Evolutionary conservation across 2,797 vertebrate genomes (phyloP), one percentile per base, ranked within the genome.

Genomic region (Jordanella pulchra): DNA sequence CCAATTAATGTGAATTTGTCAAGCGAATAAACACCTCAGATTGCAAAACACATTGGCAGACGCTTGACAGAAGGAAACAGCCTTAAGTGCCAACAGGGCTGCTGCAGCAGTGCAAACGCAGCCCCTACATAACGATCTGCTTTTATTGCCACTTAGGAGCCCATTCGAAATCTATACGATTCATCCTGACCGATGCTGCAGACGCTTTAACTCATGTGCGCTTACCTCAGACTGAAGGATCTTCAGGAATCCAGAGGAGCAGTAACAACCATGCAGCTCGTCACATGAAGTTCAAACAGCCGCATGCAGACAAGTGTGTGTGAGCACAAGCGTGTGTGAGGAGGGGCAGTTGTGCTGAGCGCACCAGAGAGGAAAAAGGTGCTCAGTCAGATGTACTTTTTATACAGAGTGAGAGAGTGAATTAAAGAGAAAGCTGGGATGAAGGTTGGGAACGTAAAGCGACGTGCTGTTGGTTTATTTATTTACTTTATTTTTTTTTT

Each of bases 141-240:
- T 55, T 86, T 89, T 78, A 89, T 69, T 53, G 82, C 81, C 84
- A 81, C 76, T 75, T 72, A 78, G 39, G 48, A 69, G 47, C 82
- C 87, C 86, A 74, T 55, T 47, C 0, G 61, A 71, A 39, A 65
- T 79, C 69, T 45, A 42, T 58, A 42, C 75, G 58, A 80, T 65
- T 66, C 64, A 56, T 28, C 65, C 61, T 71, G 76, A 83, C 58
- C 67, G 15, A 17, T 9, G 65, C 44, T n/a, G 50, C 68, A 71
- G 72, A 63, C 71, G 60, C 84, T 77, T 84, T 76, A 66, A 75
- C 55, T 73, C 65, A 25, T 65, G 80, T 76, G 65, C 44, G 77
- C 93, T 91, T 89, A 93, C 94, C 94, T 94, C 87, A 91, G 69
- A 75, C 79, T 61, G 76, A 82, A 81, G 51, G 73, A 66, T 84